A percentile compares a stretch with the other conserved stretches of the same genome.
Conservation (phyloP, 2,797 vertebrate species). For the Myotis vivesi region DNA sequence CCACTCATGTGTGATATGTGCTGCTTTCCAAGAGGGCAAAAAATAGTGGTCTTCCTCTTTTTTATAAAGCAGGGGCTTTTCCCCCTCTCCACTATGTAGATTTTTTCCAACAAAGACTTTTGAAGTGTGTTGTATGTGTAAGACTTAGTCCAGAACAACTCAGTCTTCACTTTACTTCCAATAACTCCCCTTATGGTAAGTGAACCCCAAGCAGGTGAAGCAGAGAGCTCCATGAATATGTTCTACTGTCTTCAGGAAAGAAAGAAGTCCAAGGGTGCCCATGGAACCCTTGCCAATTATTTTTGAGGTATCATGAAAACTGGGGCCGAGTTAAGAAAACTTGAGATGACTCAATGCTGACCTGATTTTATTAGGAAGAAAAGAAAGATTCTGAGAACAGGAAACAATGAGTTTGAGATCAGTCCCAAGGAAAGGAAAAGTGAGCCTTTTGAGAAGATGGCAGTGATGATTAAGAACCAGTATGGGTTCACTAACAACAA, state of each 20-base stretch:
- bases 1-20: neutral
- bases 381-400: neutral
- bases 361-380: neutral
- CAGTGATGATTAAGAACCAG: neutral
- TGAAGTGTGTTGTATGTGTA: neutral
- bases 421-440: neutral
- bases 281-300: neutral
- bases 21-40: neutral
- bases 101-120: slow-evolving; percentile 6
- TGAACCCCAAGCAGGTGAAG: neutral
- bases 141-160: neutral
- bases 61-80: neutral
- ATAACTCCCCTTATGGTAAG: neutral
- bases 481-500: neutral
- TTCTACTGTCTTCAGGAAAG: neutral
- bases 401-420: neutral
- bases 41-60: neutral
- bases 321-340: neutral
- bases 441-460: neutral
- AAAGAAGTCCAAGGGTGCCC: neutral
- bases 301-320: neutral
- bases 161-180: slow-evolving; percentile 27
- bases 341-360: neutral
- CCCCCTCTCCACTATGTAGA: neutral
- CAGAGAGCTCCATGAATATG: neutral